phyloP scores from a whole-genome alignment of 1,140 invertebrate species.

The Euwallacea similis region DNA sequence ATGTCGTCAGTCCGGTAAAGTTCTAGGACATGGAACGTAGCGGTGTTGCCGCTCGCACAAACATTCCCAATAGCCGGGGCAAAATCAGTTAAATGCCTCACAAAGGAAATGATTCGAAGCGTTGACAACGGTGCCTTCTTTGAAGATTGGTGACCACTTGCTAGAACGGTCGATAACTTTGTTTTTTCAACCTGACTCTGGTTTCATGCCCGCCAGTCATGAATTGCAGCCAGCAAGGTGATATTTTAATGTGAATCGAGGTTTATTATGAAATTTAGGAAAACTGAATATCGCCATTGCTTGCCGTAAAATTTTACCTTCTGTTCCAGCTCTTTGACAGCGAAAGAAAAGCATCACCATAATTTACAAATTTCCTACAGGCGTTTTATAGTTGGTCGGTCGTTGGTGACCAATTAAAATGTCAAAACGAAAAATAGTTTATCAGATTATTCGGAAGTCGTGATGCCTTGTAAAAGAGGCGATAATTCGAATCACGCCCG shows the following conservation, averaged over 20 bases:
- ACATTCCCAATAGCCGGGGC: neutral
- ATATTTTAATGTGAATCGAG: neutral
- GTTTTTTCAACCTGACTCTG: conserved; percentile 32
- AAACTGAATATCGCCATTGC: no score
- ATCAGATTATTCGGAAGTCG: conserved; percentile 33
- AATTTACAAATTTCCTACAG: neutral
- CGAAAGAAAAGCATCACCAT: no score
- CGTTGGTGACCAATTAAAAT: conserved; percentile 27
- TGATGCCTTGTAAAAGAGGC: conserved; percentile 22
- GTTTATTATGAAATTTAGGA: no score
- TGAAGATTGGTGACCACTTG: conserved; percentile 42
- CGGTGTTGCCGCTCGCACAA: conserved; percentile 1
- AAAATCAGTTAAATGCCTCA: neutral
- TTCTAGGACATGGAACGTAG: conserved; percentile 39
- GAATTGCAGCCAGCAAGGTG: conserved; percentile 16
- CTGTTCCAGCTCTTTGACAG: no score
- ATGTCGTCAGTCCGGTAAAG: conserved; percentile 39
- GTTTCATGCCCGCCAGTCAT: conserved; percentile 17
- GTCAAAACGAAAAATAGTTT: conserved; percentile 23
- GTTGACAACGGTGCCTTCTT: conserved; percentile 18
- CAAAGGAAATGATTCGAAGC: neutral
- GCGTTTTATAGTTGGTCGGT: neutral
- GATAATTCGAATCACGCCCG: conserved; percentile 33
- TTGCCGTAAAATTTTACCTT: no score
- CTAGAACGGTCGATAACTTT: conserved; percentile 47